Evolutionary conservation across 1,140 invertebrate species (phyloP).

Genomic region (Sipha flava): DNA sequence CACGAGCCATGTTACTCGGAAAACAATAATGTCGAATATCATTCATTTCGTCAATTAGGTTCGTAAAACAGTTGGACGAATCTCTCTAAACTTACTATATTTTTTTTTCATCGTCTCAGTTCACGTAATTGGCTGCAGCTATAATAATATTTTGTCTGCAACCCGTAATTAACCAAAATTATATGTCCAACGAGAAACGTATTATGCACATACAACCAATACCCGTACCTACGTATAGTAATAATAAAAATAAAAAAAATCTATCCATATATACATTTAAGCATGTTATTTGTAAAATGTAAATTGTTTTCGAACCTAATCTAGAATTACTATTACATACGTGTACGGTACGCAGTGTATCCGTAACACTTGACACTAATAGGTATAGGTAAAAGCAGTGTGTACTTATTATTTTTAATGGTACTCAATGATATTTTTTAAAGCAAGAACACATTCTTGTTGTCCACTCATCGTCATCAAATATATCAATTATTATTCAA

Average conservation of each 20-base stretch:
- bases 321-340: neutral
- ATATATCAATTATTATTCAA: too few relatives aligned
- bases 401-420: too few relatives aligned
- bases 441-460: too few relatives aligned
- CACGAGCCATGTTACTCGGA: neutral
- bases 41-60: neutral
- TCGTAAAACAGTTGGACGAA: neutral
- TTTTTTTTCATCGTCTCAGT: neutral
- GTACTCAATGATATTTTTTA: too few relatives aligned
- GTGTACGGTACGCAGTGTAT: neutral
- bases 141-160: neutral
- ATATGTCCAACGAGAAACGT: neutral
- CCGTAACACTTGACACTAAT: neutral
- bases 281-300: neutral
- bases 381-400: too few relatives aligned
- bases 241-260: neutral
- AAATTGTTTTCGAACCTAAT: neutral
- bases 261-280: neutral
- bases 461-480: too few relatives aligned
- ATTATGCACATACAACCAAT: neutral
- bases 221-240: neutral
- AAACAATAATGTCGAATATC: neutral
- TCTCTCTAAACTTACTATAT: neutral
- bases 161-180: constrained; percentile 2
- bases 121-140: neutral